Conservation (phyloP, 2,113 vertebrate species). For the Mastomys natalensis region DNA sequence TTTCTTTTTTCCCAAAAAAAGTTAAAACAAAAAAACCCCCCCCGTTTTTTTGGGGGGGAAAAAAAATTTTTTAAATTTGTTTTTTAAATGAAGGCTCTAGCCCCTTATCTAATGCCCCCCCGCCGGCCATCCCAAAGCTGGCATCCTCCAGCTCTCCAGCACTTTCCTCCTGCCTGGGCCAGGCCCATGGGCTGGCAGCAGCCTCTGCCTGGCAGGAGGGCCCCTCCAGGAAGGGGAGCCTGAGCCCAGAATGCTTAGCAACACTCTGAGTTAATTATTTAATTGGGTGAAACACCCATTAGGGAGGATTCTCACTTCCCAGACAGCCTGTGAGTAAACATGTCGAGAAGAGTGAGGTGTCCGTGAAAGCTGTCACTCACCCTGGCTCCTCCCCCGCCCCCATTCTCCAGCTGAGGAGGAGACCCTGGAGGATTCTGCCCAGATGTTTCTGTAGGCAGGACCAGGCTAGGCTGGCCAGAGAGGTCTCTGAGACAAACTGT, state of each 20-base stretch:
- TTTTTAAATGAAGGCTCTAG: background rate
- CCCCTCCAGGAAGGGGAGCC: conserved; percentile 25
- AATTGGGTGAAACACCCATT: conserved; percentile 83
- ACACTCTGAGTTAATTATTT: conserved; percentile 82
- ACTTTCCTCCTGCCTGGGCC: conserved; percentile 11
- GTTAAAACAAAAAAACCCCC: too few relatives aligned
- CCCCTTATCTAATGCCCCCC: background rate
- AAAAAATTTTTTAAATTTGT: too few relatives aligned
- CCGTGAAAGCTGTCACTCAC: conserved; percentile 75
- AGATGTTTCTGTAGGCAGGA: conserved; percentile 39
- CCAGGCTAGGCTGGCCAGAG: background rate
- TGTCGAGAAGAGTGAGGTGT: conserved; percentile 76
- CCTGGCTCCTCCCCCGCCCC: conserved; percentile 64
- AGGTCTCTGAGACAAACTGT: background rate
- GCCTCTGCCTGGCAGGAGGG: conserved; percentile 35
- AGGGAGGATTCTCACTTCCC: conserved; percentile 81
- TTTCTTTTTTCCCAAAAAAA: too few relatives aligned
- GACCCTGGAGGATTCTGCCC: conserved; percentile 41
- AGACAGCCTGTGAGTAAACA: conserved; percentile 84
- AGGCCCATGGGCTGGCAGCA: conserved; percentile 59
- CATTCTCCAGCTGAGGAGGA: conserved; percentile 40
- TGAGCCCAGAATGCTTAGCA: conserved; percentile 70
- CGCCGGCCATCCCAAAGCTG: background rate
- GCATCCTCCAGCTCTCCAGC: background rate
- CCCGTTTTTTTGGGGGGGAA: too few relatives aligned